Conservation (phyloP, 1,140 invertebrate species). For the Scylla paramamosain region DNA sequence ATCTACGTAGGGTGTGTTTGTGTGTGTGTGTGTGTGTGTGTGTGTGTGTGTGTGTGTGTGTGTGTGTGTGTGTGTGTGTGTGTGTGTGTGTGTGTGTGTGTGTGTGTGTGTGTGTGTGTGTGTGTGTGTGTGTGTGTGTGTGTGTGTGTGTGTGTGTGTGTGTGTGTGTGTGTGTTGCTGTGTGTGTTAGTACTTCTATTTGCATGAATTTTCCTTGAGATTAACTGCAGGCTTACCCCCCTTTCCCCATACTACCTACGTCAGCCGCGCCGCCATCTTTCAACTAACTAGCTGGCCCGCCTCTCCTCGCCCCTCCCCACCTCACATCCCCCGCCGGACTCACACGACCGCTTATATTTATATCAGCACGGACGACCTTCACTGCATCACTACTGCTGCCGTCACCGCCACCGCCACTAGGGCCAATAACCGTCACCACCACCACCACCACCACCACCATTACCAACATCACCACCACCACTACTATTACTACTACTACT, state of each 20-base stretch:
- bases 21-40: neutral
- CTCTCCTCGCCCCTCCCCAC: neutral
- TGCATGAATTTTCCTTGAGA: too few species aligned
- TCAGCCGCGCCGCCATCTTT: too few species aligned
- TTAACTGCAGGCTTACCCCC: neutral
- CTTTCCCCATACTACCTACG: too few species aligned
- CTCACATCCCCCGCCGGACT: too few species aligned
- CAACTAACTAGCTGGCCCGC: neutral
- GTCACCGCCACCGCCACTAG: neutral
- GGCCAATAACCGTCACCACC: neutral
- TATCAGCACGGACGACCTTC: neutral
- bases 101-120: neutral
- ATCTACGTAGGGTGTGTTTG: too few species aligned
- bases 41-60: too few species aligned
- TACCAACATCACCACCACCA: neutral
- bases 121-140: neutral
- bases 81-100: too few species aligned
- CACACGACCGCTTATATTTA: neutral
- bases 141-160: conserved; percentile 3
- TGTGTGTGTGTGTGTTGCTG: neutral
- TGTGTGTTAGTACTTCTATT: neutral
- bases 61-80: too few species aligned
- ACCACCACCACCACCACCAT: neutral
- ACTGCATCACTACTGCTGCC: neutral
- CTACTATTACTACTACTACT: neutral